These are phyloP conservation scores for Apocrypta bakeri DNA, from an alignment of 1,140 invertebrate species.

Conservation along the genomic window DNA sequence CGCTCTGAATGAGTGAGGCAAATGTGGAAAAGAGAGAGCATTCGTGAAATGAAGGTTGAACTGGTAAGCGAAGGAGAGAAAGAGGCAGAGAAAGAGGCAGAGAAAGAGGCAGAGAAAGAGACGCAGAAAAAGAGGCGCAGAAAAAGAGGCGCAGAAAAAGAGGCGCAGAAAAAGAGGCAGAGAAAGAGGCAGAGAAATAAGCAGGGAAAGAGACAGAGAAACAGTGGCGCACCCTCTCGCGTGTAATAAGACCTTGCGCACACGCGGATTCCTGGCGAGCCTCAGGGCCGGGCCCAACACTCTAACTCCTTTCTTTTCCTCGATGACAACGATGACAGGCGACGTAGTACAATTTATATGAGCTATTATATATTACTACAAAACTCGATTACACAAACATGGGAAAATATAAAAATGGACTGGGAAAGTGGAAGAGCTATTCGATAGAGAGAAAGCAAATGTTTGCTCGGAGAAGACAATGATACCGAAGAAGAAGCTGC, in stretches of 20 bases:
- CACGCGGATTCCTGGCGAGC: slow-evolving; percentile 58
- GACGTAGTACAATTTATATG: no score
- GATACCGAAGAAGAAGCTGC: no score
- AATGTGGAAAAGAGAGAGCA: neutral
- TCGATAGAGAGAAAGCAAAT: no score
- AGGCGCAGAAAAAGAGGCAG: neutral
- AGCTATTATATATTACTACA: no score
- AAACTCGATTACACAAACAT: no score
- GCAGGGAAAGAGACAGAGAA: neutral
- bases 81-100: neutral
- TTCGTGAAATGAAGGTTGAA: slow-evolving; percentile 21
- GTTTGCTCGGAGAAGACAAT: no score
- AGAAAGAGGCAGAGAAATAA: neutral
- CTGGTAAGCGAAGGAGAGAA: neutral
- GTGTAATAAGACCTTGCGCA: slow-evolving; percentile 51
- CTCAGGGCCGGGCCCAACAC: slow-evolving; percentile 52
- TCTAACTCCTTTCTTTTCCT: neutral
- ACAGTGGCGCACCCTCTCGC: slow-evolving; percentile 56
- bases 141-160: no score
- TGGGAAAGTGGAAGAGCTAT: no score
- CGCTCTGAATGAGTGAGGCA: neutral
- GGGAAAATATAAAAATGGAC: no score
- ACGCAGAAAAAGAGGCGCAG: slow-evolving; percentile 47
- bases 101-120: neutral
- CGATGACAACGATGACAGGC: neutral